Conservation (phyloP, 2,888 invertebrate genomes). For the Galerucella calmariensis region DNA sequence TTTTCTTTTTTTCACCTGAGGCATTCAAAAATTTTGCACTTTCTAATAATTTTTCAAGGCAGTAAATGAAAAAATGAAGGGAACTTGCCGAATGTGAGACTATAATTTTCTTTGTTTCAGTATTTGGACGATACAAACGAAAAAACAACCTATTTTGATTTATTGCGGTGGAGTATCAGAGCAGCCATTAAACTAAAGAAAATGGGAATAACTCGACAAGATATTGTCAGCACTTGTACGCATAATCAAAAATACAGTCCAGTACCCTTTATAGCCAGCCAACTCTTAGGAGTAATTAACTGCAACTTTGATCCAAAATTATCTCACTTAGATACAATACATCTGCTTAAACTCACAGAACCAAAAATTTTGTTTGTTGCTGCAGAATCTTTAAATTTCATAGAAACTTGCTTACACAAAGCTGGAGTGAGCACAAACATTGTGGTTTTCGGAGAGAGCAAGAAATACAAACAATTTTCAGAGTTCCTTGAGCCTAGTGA, state of each 20-base stretch:
- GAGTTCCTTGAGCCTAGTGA: conserved; percentile 41
- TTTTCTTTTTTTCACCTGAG: too few species aligned
- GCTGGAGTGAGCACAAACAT: conserved; percentile 45
- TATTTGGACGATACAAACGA: conserved; percentile 38
- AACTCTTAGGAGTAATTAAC: conserved; percentile 62
- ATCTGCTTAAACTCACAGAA: conserved; percentile 37
- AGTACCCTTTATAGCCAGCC: conserved; percentile 66
- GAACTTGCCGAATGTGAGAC: too few species aligned
- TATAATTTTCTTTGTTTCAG: conserved; percentile 35
- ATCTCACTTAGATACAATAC: too few species aligned
- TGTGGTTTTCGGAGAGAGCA: conserved; percentile 52
- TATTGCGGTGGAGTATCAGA: conserved; percentile 35
- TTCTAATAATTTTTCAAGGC: too few species aligned
- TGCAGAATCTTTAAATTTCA: conserved; percentile 35
- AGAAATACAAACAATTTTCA: too few species aligned
- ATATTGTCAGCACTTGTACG: conserved; percentile 39
- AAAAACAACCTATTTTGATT: conserved; percentile 32
- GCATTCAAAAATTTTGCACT: too few species aligned
- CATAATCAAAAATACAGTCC: conserved; percentile 38
- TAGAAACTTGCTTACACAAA: conserved; percentile 42
- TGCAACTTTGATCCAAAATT: conserved; percentile 54
- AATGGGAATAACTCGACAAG: conserved; percentile 36
- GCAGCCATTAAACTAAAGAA: conserved; percentile 36
- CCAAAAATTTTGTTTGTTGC: conserved; percentile 46
- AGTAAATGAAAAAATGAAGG: too few species aligned